Conservation (phyloP, 1,140 invertebrate genomes). For the Lysiphlebus fabarum region DNA sequence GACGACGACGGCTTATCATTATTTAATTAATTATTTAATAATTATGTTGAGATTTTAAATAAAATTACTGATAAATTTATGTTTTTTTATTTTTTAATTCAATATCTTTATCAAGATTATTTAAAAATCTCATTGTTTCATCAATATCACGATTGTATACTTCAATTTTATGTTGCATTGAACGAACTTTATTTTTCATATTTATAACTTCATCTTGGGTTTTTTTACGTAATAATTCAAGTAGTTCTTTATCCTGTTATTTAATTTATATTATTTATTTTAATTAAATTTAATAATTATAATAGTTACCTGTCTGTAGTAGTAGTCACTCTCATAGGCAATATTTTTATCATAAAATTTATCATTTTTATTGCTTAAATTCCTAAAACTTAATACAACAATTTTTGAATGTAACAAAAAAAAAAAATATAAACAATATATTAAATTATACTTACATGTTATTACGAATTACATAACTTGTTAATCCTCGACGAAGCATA, state of each 20-base stretch:
- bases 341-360: slow-evolving; percentile 25
- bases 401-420: no score
- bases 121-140: slow-evolving; percentile 36
- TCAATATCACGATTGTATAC: slow-evolving; percentile 36
- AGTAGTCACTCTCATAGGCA: slow-evolving; percentile 35
- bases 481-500: no score
- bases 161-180: slow-evolving; percentile 34
- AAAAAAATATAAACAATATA: no score
- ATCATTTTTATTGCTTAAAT: slow-evolving; percentile 12
- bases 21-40: no score
- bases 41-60: no score
- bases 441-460: neutral
- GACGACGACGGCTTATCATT: neutral
- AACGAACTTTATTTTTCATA: slow-evolving; percentile 33
- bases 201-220: slow-evolving; percentile 33
- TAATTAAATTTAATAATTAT: slow-evolving; percentile 1
- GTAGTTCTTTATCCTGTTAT: slow-evolving; percentile 31
- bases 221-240: slow-evolving; percentile 33
- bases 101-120: slow-evolving; percentile 29
- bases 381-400: slow-evolving; percentile 18
- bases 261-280: neutral
- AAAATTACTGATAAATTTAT: slow-evolving; percentile 5
- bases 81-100: slow-evolving; percentile 27
- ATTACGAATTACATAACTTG: no score
- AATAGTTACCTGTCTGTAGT: slow-evolving; percentile 38